These are phyloP conservation scores for Syngnathus typhle DNA, from an alignment of 2,113 vertebrate genomes.

Conservation along the genomic window DNA sequence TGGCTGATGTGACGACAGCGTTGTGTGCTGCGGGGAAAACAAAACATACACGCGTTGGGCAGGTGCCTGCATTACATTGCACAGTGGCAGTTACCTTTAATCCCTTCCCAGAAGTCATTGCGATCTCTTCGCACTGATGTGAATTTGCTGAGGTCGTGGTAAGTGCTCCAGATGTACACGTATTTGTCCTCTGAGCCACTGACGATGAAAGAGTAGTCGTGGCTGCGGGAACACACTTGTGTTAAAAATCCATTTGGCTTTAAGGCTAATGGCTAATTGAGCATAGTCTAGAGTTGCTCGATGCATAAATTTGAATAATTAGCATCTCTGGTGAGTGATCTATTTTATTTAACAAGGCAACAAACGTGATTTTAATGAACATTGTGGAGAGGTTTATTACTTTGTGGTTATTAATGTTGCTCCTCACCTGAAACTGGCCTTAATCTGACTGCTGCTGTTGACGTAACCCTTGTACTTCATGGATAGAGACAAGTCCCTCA, in stretches of 20 bases:
- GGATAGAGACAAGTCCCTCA: conserved; percentile 93
- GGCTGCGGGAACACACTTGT: conserved; percentile 66
- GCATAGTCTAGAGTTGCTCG: too few species aligned
- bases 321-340: too few species aligned
- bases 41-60: neutral
- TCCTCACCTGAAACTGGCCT: conserved; percentile 95
- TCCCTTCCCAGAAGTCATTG: conserved; percentile 99
- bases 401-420: neutral
- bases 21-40: conserved; percentile 80
- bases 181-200: conserved; percentile 97
- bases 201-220: conserved; percentile 95
- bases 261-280: neutral
- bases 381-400: neutral
- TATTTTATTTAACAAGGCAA: too few species aligned
- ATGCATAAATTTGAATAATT: too few species aligned
- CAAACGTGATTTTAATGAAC: neutral
- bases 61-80: neutral
- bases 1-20: conserved; percentile 93
- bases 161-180: conserved; percentile 98
- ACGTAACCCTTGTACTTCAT: conserved; percentile 99
- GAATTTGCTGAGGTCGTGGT: conserved; percentile 97
- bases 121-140: conserved; percentile 93
- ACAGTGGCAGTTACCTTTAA: conserved; percentile 84
- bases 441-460: conserved; percentile 99
- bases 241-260: neutral